phyloP scores from a whole-genome alignment of 2,888 invertebrate genomes.

The Hydrotaea diabolus region DNA sequence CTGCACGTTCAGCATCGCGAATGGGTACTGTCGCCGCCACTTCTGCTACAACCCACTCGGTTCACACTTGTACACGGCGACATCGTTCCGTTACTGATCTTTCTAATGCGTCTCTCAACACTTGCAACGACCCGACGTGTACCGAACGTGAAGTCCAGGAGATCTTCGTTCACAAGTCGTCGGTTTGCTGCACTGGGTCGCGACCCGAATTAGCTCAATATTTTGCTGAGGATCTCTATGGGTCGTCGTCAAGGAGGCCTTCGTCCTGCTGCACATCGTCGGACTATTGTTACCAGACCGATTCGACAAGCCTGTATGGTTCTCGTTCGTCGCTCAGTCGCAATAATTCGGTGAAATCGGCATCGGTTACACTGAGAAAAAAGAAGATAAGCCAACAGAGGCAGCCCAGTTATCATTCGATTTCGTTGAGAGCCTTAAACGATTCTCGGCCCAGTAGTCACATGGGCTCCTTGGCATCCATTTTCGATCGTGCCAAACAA shows the following conservation, averaged over 20 bases:
- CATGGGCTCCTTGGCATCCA: conserved; percentile 78
- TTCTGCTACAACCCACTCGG: conserved; percentile 49
- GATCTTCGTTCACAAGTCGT: conserved; percentile 77
- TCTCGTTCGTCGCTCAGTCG: conserved; percentile 79
- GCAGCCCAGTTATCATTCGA: conserved; percentile 79
- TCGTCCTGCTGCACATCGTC: conserved; percentile 81
- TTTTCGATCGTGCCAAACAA: conserved; percentile 78
- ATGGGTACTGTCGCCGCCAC: conserved; percentile 65
- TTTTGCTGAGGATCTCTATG: conserved; percentile 80
- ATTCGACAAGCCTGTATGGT: conserved; percentile 80
- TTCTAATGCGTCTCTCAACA: conserved; percentile 76
- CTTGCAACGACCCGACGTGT: conserved; percentile 78
- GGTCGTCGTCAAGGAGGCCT: conserved; percentile 76
- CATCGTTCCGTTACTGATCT: conserved; percentile 80
- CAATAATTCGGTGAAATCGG: conserved; percentile 80
- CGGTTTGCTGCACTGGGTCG: conserved; percentile 76
- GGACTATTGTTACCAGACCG: conserved; percentile 80
- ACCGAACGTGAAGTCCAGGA: conserved; percentile 79
- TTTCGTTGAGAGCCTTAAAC: conserved; percentile 78
- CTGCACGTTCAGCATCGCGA: conserved; percentile 70
- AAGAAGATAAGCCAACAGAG: conserved; percentile 76
- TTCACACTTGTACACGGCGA: conserved; percentile 74
- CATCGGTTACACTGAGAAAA: conserved; percentile 77
- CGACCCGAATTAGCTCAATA: conserved; percentile 80
- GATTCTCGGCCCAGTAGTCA: conserved; percentile 76